Base-by-base conservation (phyloP, 2,888 invertebrate species). In the Euplagia quadripunctaria region DNA sequence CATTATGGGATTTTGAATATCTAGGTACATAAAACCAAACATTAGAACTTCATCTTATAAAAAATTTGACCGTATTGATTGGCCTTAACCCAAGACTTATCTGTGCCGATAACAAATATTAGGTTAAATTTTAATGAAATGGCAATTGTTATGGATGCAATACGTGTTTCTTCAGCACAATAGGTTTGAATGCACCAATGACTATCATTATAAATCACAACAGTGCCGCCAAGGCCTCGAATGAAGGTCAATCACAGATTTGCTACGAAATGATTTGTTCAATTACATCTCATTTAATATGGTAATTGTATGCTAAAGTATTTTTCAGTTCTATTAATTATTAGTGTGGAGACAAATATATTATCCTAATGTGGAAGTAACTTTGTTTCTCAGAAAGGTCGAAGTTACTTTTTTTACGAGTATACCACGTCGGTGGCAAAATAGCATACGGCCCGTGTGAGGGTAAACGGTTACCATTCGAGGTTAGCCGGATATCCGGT, bases 81-180 rank as follows among this genome's bases (percentile, higher is more conserved):
- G 49, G 11, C 66, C 66, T 66, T 66, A 9, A 31, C 49, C 65
- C 46, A 49, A 66, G 51, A 41, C 31, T 41, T 66, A 66, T 41
- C 49, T 66, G 9, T 66, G 66, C 41, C 16, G 41, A 66, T 66
- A 41, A 41, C 51, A 66, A 41, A 51, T 51, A 41, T 41, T 17
- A 17, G 17, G 4, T 66, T 31, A 16, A 49, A 14, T 66, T 65
- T 11, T 20, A 43, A 46, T n/a, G n/a, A 9, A 31, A 49, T 66
- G 31, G 7, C 17, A 51, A 66, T 17, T 16, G 31, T n/a, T 46
- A 16, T 46, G 8, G 65, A 46, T 8, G 5, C 17, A 46, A 46
- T 65, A 65, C 46, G 46, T 16, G 49, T 20, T 31, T 20, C 61
- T 61, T 61, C 61, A 61, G 14, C 31, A 61, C 58, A 61, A 61